Percentiles rank a stretch among this genome's conserved stretches.
Evolutionary conservation across 2,888 invertebrate species (phyloP).

Genomic region (Galeopsomyia nigrocyanea): DNA sequence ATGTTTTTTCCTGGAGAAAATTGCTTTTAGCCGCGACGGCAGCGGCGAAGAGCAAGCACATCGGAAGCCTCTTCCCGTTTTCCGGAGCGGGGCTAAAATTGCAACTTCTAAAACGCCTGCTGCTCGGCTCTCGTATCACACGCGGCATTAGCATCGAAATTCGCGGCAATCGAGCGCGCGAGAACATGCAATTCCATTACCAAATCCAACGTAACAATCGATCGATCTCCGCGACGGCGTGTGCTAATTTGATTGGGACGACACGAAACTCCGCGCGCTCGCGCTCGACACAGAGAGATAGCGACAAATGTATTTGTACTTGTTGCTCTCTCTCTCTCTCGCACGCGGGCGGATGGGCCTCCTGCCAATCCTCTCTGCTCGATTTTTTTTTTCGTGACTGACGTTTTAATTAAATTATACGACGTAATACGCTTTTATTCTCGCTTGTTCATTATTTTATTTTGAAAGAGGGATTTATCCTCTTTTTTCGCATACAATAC

Average conservation of each 20-base stretch:
- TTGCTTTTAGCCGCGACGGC: constrained; percentile 21
- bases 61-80: not conserved
- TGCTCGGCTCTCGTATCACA: too few species aligned
- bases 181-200: not conserved
- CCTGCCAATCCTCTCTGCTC: not conserved
- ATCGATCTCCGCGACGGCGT: not conserved
- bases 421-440: not conserved
- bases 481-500: not conserved
- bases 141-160: not conserved
- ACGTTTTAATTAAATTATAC: not conserved
- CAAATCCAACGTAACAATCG: not conserved
- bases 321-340: not conserved
- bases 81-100: not conserved
- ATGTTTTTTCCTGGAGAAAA: constrained; percentile 21
- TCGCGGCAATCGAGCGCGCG: not conserved
- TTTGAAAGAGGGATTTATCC: not conserved
- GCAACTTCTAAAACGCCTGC: not conserved
- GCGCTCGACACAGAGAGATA: not conserved
- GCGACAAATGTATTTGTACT: not conserved
- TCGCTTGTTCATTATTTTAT: not conserved
- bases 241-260: not conserved
- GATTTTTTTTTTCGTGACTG: not conserved
- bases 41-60: not conserved
- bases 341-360: not conserved
- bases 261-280: too few species aligned